A percentile compares a stretch with the other conserved stretches of the same genome.
Evolutionary conservation across 35 echinoderm and acorn worm genomes (phyloP).

Genomic region (Heliocidaris tuberculata): DNA sequence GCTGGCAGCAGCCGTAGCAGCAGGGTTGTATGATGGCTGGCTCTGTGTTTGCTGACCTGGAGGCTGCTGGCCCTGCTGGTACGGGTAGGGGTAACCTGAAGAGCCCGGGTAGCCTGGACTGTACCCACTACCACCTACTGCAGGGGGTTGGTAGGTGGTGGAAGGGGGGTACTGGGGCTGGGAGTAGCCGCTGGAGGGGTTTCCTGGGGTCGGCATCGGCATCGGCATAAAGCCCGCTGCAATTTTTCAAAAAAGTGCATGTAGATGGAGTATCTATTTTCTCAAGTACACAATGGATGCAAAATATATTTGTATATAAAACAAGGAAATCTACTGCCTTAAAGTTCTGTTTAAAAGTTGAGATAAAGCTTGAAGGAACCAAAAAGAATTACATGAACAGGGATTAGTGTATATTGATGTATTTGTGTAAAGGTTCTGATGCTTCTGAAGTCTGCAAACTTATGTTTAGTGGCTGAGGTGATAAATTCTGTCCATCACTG

Average conservation of each 20-base stretch:
- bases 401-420: no score
- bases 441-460: no score
- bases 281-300: background rate
- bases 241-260: background rate
- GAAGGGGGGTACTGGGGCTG: slow-evolving; percentile 60
- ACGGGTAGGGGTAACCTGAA: slow-evolving; percentile 36
- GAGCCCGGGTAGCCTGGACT: slow-evolving; percentile 24
- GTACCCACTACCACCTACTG: slow-evolving; percentile 22
- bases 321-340: no score
- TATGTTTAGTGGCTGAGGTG: no score
- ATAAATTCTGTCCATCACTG: no score
- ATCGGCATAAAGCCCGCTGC: slow-evolving; percentile 59
- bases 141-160: slow-evolving; percentile 44
- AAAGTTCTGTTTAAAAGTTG: no score
- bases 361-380: no score
- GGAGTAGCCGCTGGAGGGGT: background rate
- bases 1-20: background rate
- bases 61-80: slow-evolving; percentile 23
- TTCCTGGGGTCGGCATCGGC: slow-evolving; percentile 71
- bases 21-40: background rate
- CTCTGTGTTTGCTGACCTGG: slow-evolving; percentile 22
- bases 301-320: no score
- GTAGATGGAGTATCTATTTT: background rate
- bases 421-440: no score
- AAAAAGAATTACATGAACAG: no score